Conservation (phyloP, 2,888 invertebrate genomes). For the Salpingus planirostris region DNA sequence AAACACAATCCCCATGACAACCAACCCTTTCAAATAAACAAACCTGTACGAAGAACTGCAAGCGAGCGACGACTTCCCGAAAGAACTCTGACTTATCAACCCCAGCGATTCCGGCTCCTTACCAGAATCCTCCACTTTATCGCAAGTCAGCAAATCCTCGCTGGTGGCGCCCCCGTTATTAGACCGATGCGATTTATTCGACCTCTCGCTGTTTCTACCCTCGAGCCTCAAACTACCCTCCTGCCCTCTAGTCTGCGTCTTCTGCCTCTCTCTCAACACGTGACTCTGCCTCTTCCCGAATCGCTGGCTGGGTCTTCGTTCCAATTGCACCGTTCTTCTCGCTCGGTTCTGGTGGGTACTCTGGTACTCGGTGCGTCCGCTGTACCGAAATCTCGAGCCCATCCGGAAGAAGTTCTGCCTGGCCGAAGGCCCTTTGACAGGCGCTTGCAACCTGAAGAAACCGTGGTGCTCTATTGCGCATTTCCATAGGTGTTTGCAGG, state of each 20-base stretch:
- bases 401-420: slow-evolving; percentile 96
- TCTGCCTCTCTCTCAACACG: slow-evolving; percentile 68
- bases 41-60: slow-evolving; percentile 41
- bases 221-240: slow-evolving; percentile 30
- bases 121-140: slow-evolving; percentile 34
- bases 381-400: slow-evolving; percentile 92
- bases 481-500: slow-evolving; percentile 99
- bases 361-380: slow-evolving; percentile 92
- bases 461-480: slow-evolving; percentile 99
- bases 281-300: slow-evolving; percentile 83
- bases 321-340: slow-evolving; percentile 89
- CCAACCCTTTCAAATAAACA: slow-evolving; percentile 18
- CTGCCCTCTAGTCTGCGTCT: background rate
- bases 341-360: slow-evolving; percentile 86
- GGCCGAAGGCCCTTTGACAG: slow-evolving; percentile 79
- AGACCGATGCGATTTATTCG: slow-evolving; percentile 47
- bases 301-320: slow-evolving; percentile 91
- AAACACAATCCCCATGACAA: background rate
- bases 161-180: slow-evolving; percentile 39
- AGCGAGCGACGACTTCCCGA: slow-evolving; percentile 42
- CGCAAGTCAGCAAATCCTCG: slow-evolving; percentile 34
- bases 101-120: slow-evolving; percentile 29
- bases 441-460: slow-evolving; percentile 90
- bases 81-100: slow-evolving; percentile 30
- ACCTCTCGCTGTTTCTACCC: slow-evolving; percentile 49